Conservation (phyloP, 2,113 vertebrate species). For the Myiagra hebetior region DNA sequence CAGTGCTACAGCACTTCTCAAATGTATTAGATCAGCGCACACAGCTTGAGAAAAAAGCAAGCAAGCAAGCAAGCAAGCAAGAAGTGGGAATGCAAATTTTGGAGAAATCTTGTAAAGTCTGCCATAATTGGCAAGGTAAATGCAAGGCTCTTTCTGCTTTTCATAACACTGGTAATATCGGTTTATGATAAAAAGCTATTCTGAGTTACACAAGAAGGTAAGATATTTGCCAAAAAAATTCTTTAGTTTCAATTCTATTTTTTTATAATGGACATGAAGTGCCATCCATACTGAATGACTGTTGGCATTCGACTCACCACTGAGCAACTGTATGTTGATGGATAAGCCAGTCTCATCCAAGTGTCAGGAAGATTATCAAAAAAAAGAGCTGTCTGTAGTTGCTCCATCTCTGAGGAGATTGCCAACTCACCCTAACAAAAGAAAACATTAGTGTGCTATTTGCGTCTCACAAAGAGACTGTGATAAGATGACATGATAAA, state of each 20-base stretch:
- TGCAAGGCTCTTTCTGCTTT: slow-evolving; percentile 31
- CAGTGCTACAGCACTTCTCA: not conserved
- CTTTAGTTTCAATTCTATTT: slow-evolving; percentile 37
- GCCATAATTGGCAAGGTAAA: slow-evolving; percentile 24
- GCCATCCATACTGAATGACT: slow-evolving; percentile 69
- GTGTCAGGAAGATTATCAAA: slow-evolving; percentile 90
- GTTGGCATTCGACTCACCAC: slow-evolving; percentile 74
- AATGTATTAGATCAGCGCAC: not conserved
- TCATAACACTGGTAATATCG: slow-evolving; percentile 27
- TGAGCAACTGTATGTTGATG: slow-evolving; percentile 84
- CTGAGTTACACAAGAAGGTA: slow-evolving; percentile 33
- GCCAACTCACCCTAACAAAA: slow-evolving; percentile 96
- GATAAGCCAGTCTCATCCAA: slow-evolving; percentile 87
- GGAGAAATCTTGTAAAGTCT: slow-evolving; percentile 26
- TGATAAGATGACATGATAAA: slow-evolving; percentile 97
- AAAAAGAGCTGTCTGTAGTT: slow-evolving; percentile 90
- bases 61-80: not conserved
- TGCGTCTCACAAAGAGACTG: slow-evolving; percentile 81
- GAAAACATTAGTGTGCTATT: slow-evolving; percentile 94
- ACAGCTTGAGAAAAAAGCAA: not conserved
- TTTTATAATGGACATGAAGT: slow-evolving; percentile 67
- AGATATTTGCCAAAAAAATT: slow-evolving; percentile 59
- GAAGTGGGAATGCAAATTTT: not conserved
- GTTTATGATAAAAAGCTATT: slow-evolving; percentile 52
- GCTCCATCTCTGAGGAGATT: slow-evolving; percentile 91